phyloP scores from a whole-genome alignment of 2,888 invertebrate genomes.

The Crematogaster levior region DNA sequence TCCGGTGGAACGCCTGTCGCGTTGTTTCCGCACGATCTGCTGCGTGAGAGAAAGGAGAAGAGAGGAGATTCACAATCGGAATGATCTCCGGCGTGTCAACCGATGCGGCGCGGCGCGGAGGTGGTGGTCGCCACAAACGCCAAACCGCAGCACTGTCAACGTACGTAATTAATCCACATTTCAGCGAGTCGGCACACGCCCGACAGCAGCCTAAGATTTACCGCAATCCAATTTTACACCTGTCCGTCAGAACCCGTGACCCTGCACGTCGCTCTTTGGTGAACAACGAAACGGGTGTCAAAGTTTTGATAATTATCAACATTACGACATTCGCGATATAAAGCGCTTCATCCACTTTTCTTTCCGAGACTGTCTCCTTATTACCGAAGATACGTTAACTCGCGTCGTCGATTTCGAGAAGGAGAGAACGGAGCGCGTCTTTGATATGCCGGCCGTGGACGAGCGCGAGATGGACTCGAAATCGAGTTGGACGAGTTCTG shows the following conservation, averaged over 20 bases:
- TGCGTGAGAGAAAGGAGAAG: constrained; percentile 53
- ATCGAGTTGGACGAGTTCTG: constrained; percentile 35
- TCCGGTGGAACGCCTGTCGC: constrained; percentile 16
- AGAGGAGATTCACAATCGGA: constrained; percentile 66
- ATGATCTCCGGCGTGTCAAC: constrained; percentile 61
- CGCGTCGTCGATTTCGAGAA: background rate
- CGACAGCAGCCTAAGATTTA: constrained; percentile 78
- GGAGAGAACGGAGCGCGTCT: constrained; percentile 27
- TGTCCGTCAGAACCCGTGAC: constrained; percentile 71
- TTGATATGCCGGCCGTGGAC: constrained; percentile 23
- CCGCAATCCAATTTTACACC: constrained; percentile 81
- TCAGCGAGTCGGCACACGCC: constrained; percentile 69
- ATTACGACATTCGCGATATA: background rate
- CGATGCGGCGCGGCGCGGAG: constrained; percentile 53
- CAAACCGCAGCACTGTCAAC: constrained; percentile 79
- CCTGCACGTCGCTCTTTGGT: constrained; percentile 58
- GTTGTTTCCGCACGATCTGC: constrained; percentile 53
- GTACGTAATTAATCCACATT: constrained; percentile 79
- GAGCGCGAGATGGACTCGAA: constrained; percentile 33
- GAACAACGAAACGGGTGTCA: constrained; percentile 46
- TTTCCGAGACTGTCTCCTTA: too few species aligned
- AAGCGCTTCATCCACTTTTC: background rate
- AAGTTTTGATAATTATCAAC: constrained; percentile 62
- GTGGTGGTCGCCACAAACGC: constrained; percentile 53
- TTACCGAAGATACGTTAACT: too few species aligned